Conservation (phyloP, 2,888 invertebrate species). For the Platycheirus rosarum region DNA sequence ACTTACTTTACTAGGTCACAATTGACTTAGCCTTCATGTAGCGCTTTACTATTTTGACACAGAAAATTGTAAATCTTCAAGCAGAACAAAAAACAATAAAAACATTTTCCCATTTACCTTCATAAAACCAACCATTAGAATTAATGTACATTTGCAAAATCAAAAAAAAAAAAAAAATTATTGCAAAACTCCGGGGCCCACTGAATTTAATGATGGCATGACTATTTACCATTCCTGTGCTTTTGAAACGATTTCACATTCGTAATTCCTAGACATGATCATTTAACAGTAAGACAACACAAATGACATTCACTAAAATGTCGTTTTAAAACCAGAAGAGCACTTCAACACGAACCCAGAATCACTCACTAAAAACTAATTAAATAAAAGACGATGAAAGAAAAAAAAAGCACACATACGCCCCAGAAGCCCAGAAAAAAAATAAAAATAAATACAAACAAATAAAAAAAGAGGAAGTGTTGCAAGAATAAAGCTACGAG, state of each 20-base stretch:
- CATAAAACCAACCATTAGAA: neutral
- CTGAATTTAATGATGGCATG: conserved; percentile 49
- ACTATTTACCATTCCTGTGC: conserved; percentile 32
- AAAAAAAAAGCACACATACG: conserved; percentile 48
- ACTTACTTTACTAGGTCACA: conserved; percentile 11
- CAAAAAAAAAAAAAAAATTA: conserved; percentile 18
- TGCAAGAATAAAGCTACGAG: neutral
- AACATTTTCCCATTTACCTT: conserved; percentile 1
- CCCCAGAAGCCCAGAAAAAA: conserved; percentile 32
- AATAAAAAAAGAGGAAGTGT: conserved; percentile 33
- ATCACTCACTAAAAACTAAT: conserved; percentile 45
- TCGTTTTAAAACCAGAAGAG: conserved; percentile 37
- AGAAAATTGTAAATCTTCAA: conserved; percentile 27
- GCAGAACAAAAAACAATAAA: no score
- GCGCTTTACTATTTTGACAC: no score
- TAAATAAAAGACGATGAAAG: neutral
- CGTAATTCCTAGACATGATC: conserved; percentile 25
- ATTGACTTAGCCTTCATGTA: no score
- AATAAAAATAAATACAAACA: no score
- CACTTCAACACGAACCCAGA: conserved; percentile 7
- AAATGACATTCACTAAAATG: conserved; percentile 49
- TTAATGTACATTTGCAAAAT: conserved; percentile 7
- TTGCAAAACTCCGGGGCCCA: no score
- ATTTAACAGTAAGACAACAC: neutral
- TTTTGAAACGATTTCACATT: conserved; percentile 24